Evolutionary conservation across 2,113 vertebrate species (phyloP).

Genomic region (Tringa solitaria): DNA sequence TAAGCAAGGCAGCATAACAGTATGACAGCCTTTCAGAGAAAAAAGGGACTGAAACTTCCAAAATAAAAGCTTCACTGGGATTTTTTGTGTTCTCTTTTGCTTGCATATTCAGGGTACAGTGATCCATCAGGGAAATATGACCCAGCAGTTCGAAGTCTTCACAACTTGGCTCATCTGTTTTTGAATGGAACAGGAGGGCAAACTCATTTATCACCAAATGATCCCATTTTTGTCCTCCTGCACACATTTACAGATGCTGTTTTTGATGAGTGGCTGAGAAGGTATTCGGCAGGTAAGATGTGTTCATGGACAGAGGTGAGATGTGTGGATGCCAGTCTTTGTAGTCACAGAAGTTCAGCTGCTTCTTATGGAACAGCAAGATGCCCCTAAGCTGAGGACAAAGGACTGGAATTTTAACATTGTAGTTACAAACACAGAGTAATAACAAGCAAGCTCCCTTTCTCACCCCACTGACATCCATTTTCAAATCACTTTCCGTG

Average conservation of each 20-base stretch:
- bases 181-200: slow-evolving; percentile 96
- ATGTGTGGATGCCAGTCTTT: neutral
- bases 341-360: neutral
- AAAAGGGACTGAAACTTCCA: neutral
- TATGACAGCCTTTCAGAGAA: neutral
- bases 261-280: slow-evolving; percentile 95
- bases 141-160: slow-evolving; percentile 90
- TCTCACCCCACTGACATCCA: neutral
- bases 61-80: neutral
- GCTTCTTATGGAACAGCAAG: neutral
- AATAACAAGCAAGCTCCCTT: neutral
- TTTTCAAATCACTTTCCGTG: neutral
- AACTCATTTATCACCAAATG: slow-evolving; percentile 95
- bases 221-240: slow-evolving; percentile 94
- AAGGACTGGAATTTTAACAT: neutral
- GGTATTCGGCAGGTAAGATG: slow-evolving; percentile 84
- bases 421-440: neutral
- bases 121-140: slow-evolving; percentile 90
- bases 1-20: neutral
- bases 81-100: neutral
- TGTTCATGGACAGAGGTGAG: neutral
- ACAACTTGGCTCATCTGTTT: slow-evolving; percentile 96
- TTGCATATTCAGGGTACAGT: slow-evolving; percentile 84
- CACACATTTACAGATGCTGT: slow-evolving; percentile 96
- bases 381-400: neutral